phyloP scores from a whole-genome alignment of 2,888 invertebrate genomes.

The Eurytoma adleriae region DNA sequence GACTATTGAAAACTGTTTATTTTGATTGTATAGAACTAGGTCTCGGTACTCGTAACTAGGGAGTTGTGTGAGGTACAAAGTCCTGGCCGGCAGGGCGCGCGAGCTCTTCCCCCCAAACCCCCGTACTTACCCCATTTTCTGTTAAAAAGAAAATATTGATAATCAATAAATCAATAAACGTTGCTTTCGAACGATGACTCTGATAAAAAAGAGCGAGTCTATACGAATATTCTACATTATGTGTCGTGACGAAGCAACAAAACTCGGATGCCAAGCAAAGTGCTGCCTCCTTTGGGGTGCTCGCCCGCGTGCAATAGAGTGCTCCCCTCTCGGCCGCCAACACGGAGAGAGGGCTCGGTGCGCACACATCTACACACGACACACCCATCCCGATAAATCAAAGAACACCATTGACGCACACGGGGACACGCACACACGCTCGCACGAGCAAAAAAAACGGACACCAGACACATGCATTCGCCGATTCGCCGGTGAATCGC shows the following conservation, averaged over 20 bases:
- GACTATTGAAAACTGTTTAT: background rate
- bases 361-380: constrained; percentile 14
- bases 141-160: constrained; percentile 33
- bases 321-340: constrained; percentile 31
- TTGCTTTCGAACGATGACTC: constrained; percentile 39
- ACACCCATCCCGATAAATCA: constrained; percentile 49
- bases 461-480: background rate
- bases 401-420: constrained; percentile 50
- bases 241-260: constrained; percentile 53
- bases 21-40: constrained; percentile 66
- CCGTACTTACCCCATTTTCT: constrained; percentile 72
- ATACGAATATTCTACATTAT: constrained; percentile 32
- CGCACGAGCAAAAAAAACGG: constrained; percentile 8
- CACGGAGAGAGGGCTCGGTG: constrained; percentile 22
- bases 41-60: constrained; percentile 77
- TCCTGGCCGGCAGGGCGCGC: constrained; percentile 76
- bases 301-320: constrained; percentile 35
- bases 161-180: constrained; percentile 54
- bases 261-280: constrained; percentile 56
- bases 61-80: constrained; percentile 76
- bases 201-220: background rate
- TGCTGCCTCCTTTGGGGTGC: constrained; percentile 48
- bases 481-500: constrained; percentile 17
- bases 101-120: constrained; percentile 74
- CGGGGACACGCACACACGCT: background rate